Conservation (phyloP, 2,888 invertebrate genomes). For the Pristionchus exspectatus region DNA sequence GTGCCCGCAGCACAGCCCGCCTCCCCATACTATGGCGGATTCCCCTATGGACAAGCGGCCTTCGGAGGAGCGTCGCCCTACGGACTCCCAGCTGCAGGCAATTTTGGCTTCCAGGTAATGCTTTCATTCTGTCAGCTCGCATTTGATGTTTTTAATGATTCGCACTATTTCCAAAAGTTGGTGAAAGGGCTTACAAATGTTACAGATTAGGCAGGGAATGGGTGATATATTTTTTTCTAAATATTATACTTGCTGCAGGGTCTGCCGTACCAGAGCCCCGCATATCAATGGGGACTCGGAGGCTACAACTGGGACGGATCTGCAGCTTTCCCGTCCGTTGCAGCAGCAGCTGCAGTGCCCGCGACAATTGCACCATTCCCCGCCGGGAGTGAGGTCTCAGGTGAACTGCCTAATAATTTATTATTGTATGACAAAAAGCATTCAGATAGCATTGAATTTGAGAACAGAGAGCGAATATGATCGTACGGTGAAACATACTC, state of each 20-base stretch:
- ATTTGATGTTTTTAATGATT: not conserved
- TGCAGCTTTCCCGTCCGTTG: not conserved
- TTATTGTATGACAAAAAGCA: too few species aligned
- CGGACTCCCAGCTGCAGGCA: not conserved
- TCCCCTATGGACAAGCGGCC: not conserved
- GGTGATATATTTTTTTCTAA: too few species aligned
- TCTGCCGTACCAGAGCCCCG: not conserved
- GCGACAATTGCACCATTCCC: not conserved
- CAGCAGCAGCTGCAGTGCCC: not conserved
- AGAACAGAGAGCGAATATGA: not conserved
- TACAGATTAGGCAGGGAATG: not conserved
- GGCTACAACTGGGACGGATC: conserved; percentile 9
- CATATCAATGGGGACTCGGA: not conserved
- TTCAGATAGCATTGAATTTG: too few species aligned
- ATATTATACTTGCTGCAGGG: not conserved
- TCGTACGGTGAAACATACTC: not conserved
- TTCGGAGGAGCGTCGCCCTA: not conserved
- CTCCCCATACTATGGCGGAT: not conserved
- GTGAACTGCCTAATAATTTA: not conserved
- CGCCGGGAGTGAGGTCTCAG: not conserved
- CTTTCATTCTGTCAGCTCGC: not conserved
- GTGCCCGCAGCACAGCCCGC: not conserved
- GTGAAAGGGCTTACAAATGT: not conserved
- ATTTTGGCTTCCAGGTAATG: not conserved
- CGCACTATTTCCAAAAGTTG: not conserved